Base-by-base conservation (phyloP, 2,113 vertebrate species). In the Proterorhinus semilunaris region DNA sequence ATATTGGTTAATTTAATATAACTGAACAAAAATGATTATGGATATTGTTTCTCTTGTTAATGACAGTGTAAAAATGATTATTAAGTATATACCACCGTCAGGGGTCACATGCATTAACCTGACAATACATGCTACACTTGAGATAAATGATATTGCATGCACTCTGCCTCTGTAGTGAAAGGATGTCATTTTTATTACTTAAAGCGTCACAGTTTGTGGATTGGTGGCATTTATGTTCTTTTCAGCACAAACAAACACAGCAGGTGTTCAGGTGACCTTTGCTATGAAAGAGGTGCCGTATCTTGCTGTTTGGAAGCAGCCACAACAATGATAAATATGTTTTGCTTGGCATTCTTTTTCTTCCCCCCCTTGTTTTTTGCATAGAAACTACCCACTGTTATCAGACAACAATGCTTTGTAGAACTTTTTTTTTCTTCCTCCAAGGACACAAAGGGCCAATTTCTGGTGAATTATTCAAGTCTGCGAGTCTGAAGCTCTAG, bases 261-360 rank as follows among this genome's bases (percentile, higher is more conserved):
- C 79, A 85, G 84, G 84, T 84, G 80, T 42, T 62, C 73, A 63
- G 70, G 77, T 83, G 83, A 89, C 85, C 84, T 86, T 87, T 87
- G 68, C 74, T 80, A 74, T 77, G 73, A 81, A 75, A 84, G 65
- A 79, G 75, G 52, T 65, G 71, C 68, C 17, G 65, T 6, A 13
- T 71, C 75, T 81, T 66, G 76, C 61, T 62, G 64, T 55, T 65
- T 72, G 73, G 57, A 75, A 53, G 70, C 66, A 62, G 51, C 65
- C 57, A 50, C 78, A 81, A 84, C 75, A 75, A 71, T 75, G 85
- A 84, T 68, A 69, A 80, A 58, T 76, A 80, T 76, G 68, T 76
- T 75, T 83, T 61, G 69, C 62, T 53, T 64, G 52, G 21, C 59
- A 10, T 62, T 76, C 36, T 66, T 43, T 61, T 79, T 77, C 48